Evolutionary conservation across 1,140 invertebrate genomes (phyloP), one percentile per base, ranked within the genome.

Genomic region (Papilio aristodemus): DNA sequence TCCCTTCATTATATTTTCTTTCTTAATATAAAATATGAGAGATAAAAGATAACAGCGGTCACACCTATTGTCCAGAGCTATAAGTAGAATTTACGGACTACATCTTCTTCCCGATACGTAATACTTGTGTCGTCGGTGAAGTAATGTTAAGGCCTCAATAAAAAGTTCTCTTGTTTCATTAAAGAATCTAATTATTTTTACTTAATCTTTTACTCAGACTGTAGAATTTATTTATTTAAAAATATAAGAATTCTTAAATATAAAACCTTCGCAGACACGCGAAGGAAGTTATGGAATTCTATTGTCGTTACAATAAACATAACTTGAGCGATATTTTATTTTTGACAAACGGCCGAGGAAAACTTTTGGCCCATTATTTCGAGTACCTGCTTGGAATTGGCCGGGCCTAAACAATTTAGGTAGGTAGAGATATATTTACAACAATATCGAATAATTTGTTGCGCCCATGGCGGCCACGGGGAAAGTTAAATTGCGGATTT

Each of bases 401-500:
- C 46, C 11, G 46, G 10, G 19, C 10, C 46, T 54, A 54, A 54
- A 54, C 46, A 54, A 54, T 54, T 54, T 54, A 22, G 46, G 46
- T 54, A 54, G 46, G 46, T 54, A 54, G 41, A 43, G 19, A 54
- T 54, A 38, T 38, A 54, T 54, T 54, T 54, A 54, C 46, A 54
- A 54, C 46, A 54, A 54, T 54, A 54, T 54, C 46, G 46, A 54
- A 54, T 54, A 54, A 54, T 54, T 54, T 54, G 46, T 54, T 54
- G 46, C 19, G 46, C 19, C 46, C 46, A 54, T 22, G 46, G 46
- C 19, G 46, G 46, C 46, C 22, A 54, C 46, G 46, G 46, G 17
- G 19, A 54, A 54, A 54, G 46, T 54, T 54, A 54, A 54, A 54
- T 54, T 54, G 46, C 46, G 46, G 46, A 54, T 54, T 54, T 19